Evolutionary conservation across 2,113 vertebrate genomes (phyloP).

Genomic region (Podarcis cretensis): DNA sequence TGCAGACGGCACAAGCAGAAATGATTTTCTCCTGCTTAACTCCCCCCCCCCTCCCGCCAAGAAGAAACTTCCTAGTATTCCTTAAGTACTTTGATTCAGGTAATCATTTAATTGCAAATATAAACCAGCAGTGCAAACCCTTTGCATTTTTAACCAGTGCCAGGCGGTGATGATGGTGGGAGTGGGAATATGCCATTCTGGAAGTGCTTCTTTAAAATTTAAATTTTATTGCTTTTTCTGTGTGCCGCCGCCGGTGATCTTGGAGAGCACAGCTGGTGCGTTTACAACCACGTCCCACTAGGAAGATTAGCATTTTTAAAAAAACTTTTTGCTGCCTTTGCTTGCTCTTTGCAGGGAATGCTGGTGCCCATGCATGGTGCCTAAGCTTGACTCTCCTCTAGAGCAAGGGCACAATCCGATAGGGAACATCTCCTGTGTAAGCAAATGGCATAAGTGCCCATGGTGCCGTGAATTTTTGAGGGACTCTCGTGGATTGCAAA

Average conservation of each 20-base stretch:
- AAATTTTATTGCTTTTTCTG: constrained; percentile 20
- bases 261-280: constrained; percentile 6
- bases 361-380: not conserved
- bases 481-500: fast-evolving
- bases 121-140: constrained; percentile 39
- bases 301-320: not conserved
- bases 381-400: not conserved
- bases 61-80: constrained; percentile 21
- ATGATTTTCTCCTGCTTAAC: constrained; percentile 52
- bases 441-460: not conserved
- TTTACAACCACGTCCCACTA: not conserved
- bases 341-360: not conserved
- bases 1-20: constrained; percentile 43
- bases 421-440: not conserved
- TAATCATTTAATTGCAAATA: constrained; percentile 40
- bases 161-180: not conserved
- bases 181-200: constrained; percentile 32
- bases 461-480: fast-evolving
- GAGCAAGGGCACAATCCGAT: not conserved
- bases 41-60: not conserved
- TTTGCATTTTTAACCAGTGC: constrained; percentile 58
- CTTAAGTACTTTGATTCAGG: constrained; percentile 36
- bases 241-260: not conserved
- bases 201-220: not conserved
- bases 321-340: not conserved